Evolutionary conservation across 2,113 vertebrate species (phyloP).

Genomic region (Ictalurus furcatus): DNA sequence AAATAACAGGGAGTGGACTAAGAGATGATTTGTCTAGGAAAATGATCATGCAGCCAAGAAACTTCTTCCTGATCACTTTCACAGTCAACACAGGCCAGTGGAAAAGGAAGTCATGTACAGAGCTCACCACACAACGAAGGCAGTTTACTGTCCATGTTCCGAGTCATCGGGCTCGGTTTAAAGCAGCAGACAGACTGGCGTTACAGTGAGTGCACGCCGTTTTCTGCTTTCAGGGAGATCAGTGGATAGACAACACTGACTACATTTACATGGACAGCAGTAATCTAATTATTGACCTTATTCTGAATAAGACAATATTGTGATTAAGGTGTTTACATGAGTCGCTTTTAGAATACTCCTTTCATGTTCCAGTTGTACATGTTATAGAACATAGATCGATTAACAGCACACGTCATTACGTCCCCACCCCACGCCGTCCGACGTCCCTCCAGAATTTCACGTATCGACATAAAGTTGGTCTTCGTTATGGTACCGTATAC

Average conservation of each 20-base stretch:
- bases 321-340: too few relatives aligned
- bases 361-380: too few relatives aligned
- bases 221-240: constrained; percentile 17
- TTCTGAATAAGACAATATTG: too few relatives aligned
- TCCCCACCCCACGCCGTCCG: too few relatives aligned
- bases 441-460: too few relatives aligned
- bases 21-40: constrained; percentile 34
- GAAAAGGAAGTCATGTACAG: constrained; percentile 40
- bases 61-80: constrained; percentile 57
- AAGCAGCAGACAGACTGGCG: constrained; percentile 28
- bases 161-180: constrained; percentile 29
- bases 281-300: too few relatives aligned
- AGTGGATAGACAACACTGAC: background rate
- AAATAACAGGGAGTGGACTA: constrained; percentile 41
- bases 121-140: constrained; percentile 41
- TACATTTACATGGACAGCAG: too few relatives aligned
- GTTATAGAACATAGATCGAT: too few relatives aligned
- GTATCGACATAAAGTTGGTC: too few relatives aligned
- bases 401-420: too few relatives aligned
- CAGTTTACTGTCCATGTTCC: constrained; percentile 37
- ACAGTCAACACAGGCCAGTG: constrained; percentile 47
- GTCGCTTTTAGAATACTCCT: too few relatives aligned
- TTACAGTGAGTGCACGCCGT: background rate
- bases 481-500: too few relatives aligned
- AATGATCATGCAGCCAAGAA: constrained; percentile 32